These are phyloP conservation scores for Phortica variegata DNA, from an alignment of 1,140 invertebrate species.

Conservation along the genomic window DNA sequence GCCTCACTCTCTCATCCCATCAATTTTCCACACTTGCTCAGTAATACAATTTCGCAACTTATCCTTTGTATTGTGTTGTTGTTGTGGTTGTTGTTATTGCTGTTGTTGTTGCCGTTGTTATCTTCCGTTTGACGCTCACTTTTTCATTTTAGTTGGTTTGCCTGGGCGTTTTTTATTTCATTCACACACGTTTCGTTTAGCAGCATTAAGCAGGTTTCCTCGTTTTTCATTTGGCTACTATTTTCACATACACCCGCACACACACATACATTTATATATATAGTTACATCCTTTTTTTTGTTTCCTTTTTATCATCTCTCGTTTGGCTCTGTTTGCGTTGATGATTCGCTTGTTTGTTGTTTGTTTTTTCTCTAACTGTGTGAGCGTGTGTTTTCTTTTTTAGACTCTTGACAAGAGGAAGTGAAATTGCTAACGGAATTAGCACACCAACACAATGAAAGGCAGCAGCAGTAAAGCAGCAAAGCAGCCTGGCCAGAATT, in stretches of 20 bases:
- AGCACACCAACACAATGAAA: conserved; percentile 38
- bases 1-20: no score
- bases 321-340: not conserved
- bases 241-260: not conserved
- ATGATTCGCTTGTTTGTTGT: not conserved
- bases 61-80: no score
- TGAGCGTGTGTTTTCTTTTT: not conserved
- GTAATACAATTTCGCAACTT: no score
- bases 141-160: no score
- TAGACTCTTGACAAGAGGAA: conserved; percentile 9
- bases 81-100: no score
- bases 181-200: not conserved
- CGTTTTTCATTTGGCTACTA: conserved; percentile 36
- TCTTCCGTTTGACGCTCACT: no score
- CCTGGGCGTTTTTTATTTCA: no score
- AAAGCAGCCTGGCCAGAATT: no score
- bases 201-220: conserved; percentile 44
- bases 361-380: not conserved
- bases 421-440: conserved; percentile 49
- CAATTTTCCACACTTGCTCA: no score
- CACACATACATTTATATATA: not conserved
- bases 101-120: no score
- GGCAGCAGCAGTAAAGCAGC: conserved; percentile 8
- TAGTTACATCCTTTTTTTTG: not conserved
- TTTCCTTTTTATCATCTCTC: not conserved